These are phyloP conservation scores for Standfussiana lucernea DNA, from an alignment of 2,888 invertebrate species.

Conservation along the genomic window DNA sequence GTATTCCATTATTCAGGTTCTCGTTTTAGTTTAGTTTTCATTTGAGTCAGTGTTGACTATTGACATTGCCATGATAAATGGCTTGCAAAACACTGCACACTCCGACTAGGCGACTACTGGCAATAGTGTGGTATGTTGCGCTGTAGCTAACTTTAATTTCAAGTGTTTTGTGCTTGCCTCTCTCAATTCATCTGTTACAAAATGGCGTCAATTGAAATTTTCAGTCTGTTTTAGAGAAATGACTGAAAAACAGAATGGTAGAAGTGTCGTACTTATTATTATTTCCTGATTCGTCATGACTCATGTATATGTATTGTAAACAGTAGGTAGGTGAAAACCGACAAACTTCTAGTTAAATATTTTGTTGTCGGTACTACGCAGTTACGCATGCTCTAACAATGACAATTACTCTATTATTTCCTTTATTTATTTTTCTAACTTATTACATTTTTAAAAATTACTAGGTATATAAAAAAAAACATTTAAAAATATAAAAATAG, in stretches of 20 bases:
- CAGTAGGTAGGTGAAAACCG: background rate
- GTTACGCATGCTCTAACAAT: background rate
- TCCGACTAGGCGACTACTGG: background rate
- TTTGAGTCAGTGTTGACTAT: conserved; percentile 37
- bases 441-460: too few relatives aligned
- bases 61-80: conserved; percentile 40
- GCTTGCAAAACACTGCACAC: background rate
- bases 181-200: conserved; percentile 2
- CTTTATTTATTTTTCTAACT: too few relatives aligned
- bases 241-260: background rate
- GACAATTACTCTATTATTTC: background rate
- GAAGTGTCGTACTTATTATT: background rate
- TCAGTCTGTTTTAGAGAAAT: background rate
- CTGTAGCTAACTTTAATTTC: conserved; percentile 2
- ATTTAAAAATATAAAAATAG: too few relatives aligned
- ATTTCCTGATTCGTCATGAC: background rate
- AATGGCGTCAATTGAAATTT: background rate
- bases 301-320: background rate
- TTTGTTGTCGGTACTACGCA: background rate
- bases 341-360: background rate
- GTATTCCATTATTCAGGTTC: conserved; percentile 46
- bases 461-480: too few relatives aligned
- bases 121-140: background rate
- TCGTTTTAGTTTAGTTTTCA: conserved; percentile 47
- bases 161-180: background rate